Evolutionary conservation across 92 coral and sea anemone genomes (phyloP).

Genomic region (Umimayanthus kanabou): DNA sequence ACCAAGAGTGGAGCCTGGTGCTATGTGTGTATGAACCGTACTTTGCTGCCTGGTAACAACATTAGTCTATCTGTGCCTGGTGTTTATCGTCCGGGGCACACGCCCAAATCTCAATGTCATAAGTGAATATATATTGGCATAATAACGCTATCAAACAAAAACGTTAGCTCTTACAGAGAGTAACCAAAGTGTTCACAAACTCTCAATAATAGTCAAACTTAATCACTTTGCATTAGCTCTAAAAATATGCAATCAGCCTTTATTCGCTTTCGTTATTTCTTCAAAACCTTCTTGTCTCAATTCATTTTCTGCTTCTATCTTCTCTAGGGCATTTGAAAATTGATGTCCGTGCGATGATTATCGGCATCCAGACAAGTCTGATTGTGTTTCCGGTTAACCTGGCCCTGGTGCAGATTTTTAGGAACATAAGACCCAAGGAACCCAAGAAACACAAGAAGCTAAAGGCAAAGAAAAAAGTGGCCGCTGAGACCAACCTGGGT

Average conservation of each 20-base stretch:
- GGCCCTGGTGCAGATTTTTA: constrained; percentile 85
- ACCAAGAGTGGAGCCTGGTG: no score
- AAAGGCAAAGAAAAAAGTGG: constrained; percentile 20
- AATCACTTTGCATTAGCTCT: no score
- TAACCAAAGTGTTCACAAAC: no score
- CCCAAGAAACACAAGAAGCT: constrained; percentile 12
- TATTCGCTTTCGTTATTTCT: not conserved
- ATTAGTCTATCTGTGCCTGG: no score
- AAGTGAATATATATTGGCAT: no score
- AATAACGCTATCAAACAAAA: no score
- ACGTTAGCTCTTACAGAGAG: no score
- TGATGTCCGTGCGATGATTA: constrained; percentile 77
- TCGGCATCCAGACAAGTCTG: constrained; percentile 87
- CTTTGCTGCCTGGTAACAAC: no score
- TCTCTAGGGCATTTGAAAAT: constrained; percentile 66
- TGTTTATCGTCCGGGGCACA: no score
- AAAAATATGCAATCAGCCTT: not conserved
- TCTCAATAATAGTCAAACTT: no score
- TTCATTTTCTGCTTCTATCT: not conserved
- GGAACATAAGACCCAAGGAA: constrained; percentile 77
- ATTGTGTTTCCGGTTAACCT: constrained; percentile 91
- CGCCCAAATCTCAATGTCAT: no score
- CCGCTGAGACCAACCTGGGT: constrained; percentile 58
- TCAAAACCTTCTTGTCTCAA: not conserved
- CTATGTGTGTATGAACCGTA: no score